These are phyloP conservation scores for Sebastes wilsoni DNA, from an alignment of 2,797 vertebrate species.

Conservation along the genomic window DNA sequence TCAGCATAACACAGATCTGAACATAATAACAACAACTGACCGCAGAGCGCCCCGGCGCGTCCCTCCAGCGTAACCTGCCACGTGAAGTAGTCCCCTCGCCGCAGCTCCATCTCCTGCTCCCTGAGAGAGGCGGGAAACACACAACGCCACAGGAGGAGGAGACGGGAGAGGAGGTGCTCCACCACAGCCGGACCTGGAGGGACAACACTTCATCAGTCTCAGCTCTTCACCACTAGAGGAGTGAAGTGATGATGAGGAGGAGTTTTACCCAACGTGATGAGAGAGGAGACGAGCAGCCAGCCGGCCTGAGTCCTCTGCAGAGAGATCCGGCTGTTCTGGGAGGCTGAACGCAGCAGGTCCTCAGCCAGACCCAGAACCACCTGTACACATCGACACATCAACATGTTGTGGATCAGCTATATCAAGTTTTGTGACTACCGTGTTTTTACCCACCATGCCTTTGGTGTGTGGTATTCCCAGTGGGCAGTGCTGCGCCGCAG, in stretches of 20 bases:
- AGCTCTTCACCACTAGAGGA: too few relatives aligned
- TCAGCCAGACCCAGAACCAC: conserved; percentile 89
- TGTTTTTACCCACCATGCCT: conserved; percentile 84
- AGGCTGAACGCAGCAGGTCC: conserved; percentile 90
- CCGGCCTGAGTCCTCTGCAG: conserved; percentile 90
- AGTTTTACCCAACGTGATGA: conserved; percentile 89
- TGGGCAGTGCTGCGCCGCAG: conserved; percentile 88
- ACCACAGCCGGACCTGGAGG: conserved; percentile 87
- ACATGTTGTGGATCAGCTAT: neutral
- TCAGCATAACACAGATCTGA: neutral
- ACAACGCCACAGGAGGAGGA: conserved; percentile 90
- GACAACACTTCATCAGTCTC: neutral
- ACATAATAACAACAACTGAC: conserved; percentile 40
- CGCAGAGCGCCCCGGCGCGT: conserved; percentile 87
- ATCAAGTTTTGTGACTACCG: too few relatives aligned
- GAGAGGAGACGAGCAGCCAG: conserved; percentile 89
- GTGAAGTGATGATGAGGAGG: too few relatives aligned
- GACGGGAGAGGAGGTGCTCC: conserved; percentile 85
- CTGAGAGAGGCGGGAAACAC: conserved; percentile 89
- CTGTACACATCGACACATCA: conserved; percentile 67
- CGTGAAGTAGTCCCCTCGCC: conserved; percentile 91
- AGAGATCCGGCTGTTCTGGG: conserved; percentile 91
- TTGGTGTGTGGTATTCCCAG: conserved; percentile 92
- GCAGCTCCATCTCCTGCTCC: conserved; percentile 90
- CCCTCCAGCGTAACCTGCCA: conserved; percentile 95